These are phyloP conservation scores for Lordiphosa stackelbergi DNA, from an alignment of 1,140 invertebrate species.

Conservation along the genomic window DNA sequence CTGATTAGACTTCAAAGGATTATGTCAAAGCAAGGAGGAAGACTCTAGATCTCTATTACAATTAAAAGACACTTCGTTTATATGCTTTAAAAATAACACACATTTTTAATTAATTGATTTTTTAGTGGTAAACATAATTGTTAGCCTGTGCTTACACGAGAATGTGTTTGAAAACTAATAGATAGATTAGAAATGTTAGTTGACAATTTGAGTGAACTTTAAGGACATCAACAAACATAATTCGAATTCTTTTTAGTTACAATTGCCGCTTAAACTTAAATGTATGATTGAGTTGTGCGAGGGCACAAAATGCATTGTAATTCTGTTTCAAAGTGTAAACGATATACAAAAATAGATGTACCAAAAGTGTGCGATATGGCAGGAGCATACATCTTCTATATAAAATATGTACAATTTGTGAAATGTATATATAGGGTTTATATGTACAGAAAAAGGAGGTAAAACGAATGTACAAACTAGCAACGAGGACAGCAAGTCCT, in stretches of 20 bases:
- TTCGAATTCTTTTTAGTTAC: constrained; percentile 28
- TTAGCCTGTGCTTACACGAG: constrained; percentile 29
- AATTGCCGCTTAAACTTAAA: constrained; percentile 12
- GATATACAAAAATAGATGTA: constrained; percentile 62
- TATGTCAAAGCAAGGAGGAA: too few species aligned
- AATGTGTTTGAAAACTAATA: constrained; percentile 10
- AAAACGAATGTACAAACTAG: constrained; percentile 58
- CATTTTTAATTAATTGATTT: constrained; percentile 6
- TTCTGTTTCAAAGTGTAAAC: constrained; percentile 41
- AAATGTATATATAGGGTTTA: constrained; percentile 7
- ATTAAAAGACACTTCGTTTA: too few species aligned
- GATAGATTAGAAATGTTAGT: constrained; percentile 30
- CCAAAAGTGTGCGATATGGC: constrained; percentile 6
- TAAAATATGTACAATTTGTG: constrained; percentile 1
- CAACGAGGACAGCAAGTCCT: constrained; percentile 38
- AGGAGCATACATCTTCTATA: constrained; percentile 7
- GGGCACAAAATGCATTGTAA: constrained; percentile 20
- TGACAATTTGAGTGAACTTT: constrained; percentile 22
- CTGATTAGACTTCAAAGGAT: too few species aligned
- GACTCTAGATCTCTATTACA: too few species aligned
- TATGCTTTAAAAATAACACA: background rate
- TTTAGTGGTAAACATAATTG: constrained; percentile 7
- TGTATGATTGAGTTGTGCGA: constrained; percentile 35
- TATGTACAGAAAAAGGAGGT: background rate
- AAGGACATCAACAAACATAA: constrained; percentile 12